These are phyloP conservation scores for Notiomystis cincta DNA, from an alignment of 2,113 vertebrate genomes.

Conservation along the genomic window DNA sequence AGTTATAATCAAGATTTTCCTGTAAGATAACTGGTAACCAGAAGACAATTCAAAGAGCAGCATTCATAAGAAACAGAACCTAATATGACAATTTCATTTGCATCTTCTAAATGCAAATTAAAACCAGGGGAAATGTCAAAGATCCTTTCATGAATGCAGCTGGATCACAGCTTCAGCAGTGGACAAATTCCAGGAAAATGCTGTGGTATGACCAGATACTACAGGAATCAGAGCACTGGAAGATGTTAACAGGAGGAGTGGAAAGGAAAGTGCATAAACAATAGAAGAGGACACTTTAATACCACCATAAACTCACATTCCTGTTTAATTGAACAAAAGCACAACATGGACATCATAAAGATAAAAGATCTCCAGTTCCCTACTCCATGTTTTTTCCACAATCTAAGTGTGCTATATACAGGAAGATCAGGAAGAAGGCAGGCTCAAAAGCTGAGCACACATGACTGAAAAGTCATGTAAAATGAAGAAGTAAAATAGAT, in stretches of 20 bases:
- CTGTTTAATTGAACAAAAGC: neutral
- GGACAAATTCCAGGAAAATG: neutral
- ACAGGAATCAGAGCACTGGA: neutral
- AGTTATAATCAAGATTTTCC: neutral
- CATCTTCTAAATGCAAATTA: neutral
- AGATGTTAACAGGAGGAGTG: neutral
- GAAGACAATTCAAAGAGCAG: neutral
- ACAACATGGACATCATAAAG: neutral
- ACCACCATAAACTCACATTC: neutral
- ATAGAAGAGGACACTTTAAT: neutral
- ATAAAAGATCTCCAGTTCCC: neutral
- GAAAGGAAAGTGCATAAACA: neutral
- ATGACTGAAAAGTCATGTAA: neutral
- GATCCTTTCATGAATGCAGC: neutral
- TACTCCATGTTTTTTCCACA: neutral
- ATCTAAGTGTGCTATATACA: neutral
- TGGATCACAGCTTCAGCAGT: neutral
- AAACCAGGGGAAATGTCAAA: neutral
- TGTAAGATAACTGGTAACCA: neutral
- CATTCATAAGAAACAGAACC: neutral
- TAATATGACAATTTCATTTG: neutral
- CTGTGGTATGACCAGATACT: neutral
- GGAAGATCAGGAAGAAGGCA: neutral
- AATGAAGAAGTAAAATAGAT: neutral
- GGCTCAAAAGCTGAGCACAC: neutral